phyloP scores from a whole-genome alignment of 2,888 invertebrate genomes.

The Osmoderma eremita region DNA sequence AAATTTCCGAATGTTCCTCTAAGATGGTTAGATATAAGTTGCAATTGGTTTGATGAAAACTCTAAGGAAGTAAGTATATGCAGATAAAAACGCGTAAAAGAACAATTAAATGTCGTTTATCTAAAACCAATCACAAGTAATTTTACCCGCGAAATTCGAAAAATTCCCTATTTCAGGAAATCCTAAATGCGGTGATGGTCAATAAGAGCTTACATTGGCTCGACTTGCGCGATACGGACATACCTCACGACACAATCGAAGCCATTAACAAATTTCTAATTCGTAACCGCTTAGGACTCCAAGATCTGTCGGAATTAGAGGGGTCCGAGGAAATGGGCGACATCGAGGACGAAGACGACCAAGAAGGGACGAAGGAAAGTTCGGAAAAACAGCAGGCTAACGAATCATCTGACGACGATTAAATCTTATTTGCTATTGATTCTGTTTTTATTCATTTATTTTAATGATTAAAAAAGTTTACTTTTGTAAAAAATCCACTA shows the following conservation, averaged over 20 bases:
- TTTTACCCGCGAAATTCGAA: neutral
- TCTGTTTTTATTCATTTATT: too few relatives aligned
- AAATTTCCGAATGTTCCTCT: constrained; percentile 66
- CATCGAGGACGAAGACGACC: constrained; percentile 18
- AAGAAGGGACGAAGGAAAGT: neutral
- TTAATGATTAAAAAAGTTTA: too few relatives aligned
- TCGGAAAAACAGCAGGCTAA: constrained; percentile 14
- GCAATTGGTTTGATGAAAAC: constrained; percentile 70
- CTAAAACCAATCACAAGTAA: constrained; percentile 48
- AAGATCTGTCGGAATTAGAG: constrained; percentile 44
- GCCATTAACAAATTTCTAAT: constrained; percentile 64
- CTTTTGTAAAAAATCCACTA: too few relatives aligned
- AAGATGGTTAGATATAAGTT: constrained; percentile 68
- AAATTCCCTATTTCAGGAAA: constrained; percentile 20
- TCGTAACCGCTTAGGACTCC: constrained; percentile 60
- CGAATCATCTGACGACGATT: constrained; percentile 29
- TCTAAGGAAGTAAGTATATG: constrained; percentile 61
- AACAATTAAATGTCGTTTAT: constrained; percentile 63
- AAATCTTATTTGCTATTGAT: too few relatives aligned
- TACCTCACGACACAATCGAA: constrained; percentile 64
- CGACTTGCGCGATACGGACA: constrained; percentile 61
- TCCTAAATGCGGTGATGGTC: constrained; percentile 50
- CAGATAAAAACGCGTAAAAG: constrained; percentile 27
- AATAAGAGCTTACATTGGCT: constrained; percentile 56
- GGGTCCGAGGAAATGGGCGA: constrained; percentile 29